Conservation (phyloP, 2,797 vertebrate genomes). For the Discoglossus pictus region DNA sequence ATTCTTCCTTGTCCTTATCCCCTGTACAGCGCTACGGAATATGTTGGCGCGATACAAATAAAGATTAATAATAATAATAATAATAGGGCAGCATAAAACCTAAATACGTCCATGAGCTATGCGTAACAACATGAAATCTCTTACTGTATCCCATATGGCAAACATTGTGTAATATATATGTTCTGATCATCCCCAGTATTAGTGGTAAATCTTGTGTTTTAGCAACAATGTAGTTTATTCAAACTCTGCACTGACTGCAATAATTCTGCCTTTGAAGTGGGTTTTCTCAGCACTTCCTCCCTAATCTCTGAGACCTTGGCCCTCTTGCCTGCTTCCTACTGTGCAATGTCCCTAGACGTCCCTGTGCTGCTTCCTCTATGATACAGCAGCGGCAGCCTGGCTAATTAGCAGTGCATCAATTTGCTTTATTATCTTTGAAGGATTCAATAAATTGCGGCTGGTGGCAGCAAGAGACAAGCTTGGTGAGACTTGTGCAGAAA, state of each 20-base stretch:
- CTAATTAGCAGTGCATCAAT: constrained; percentile 50
- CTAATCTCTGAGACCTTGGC: constrained; percentile 13
- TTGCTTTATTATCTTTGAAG: constrained; percentile 51
- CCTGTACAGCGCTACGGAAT: no score
- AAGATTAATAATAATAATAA: no score
- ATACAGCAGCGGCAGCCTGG: constrained; percentile 31
- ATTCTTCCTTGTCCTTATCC: no score
- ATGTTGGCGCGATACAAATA: no score
- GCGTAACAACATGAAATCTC: not conserved
- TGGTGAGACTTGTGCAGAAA: constrained; percentile 33
- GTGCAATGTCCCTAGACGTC: constrained; percentile 37
- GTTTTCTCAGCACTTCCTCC: not conserved
- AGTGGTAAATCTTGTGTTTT: constrained; percentile 1
- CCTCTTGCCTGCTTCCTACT: constrained; percentile 41
- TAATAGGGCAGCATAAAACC: no score
- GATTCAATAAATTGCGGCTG: constrained; percentile 49
- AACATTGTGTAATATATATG: no score
- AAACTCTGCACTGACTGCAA: not conserved
- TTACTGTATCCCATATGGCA: no score
- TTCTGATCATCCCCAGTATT: constrained; percentile 7
- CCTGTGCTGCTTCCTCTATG: constrained; percentile 29
- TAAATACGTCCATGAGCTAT: no score
- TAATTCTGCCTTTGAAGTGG: not conserved
- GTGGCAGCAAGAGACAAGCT: constrained; percentile 44
- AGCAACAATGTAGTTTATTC: not conserved